Base-by-base conservation (phyloP, 2,888 invertebrate genomes). In the Omphaloscelis lunosa region DNA sequence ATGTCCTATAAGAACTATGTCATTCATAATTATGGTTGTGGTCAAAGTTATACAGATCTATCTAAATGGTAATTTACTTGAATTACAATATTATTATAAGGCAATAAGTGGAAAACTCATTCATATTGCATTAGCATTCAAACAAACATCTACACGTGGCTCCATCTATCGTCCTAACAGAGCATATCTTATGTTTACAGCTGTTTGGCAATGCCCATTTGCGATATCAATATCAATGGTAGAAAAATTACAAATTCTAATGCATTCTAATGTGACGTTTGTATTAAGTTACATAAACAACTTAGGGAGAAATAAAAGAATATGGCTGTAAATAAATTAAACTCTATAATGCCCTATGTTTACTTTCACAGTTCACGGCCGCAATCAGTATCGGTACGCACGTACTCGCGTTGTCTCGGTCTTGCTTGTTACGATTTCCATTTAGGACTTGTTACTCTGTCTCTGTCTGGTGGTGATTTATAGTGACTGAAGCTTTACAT, bases 341-440 rank as follows among this genome's bases (percentile, higher is more conserved):
- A 91, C 76, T 88, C 86, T 85, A 88, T 91, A 92, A 91, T 92
- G 90, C 89, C 88, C 91, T 91, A 86, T 94, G 95, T 95, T 95
- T 94, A 95, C 94, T 94, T 93, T 92, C 92, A 91, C 93, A 91
- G 94, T 95, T 95, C 94, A 95, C 91, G 95, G 94, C 91, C 95
- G 92, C 87, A 87, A 89, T 90, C 85, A 86, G 86, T 86, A 90
- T 86, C 82, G 82, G 82, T 80, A 85, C 84, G 82, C 71, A 79
- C 79, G 73, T 82, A 86, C 77, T 80, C 76, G 68, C 70, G 79
- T 84, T 84, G 85, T 92, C 92, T 89, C 91, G 82, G 83, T 91
- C 89, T 79, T 61, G 34, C 89, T 59, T 34, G 70, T 59, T 69
- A 62, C 56, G 51, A 62, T 75, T 82, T 75, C 66, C 66, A 74